A percentile compares a stretch with the other conserved stretches of the same genome.
These are phyloP conservation scores for Latrodectus geometricus DNA, from an alignment of 1,140 invertebrate species.

Conservation along the genomic window DNA sequence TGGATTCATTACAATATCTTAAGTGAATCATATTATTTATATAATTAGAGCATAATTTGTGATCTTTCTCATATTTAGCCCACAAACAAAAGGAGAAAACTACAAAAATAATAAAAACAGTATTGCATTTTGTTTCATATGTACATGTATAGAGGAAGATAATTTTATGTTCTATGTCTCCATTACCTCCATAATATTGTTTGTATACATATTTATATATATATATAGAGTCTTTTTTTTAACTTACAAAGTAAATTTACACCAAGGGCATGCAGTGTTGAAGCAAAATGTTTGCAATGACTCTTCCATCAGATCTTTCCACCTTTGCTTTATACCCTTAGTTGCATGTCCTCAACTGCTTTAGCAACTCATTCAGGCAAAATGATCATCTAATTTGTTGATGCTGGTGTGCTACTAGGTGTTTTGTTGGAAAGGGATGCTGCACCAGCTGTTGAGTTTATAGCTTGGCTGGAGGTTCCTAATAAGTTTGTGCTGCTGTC, in stretches of 20 bases:
- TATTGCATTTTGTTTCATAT: slow-evolving; percentile 56
- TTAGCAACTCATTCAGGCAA: neutral
- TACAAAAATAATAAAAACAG: slow-evolving; percentile 10
- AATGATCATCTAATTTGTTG: slow-evolving; percentile 20
- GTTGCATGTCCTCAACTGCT: slow-evolving; percentile 12
- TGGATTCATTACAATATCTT: no score
- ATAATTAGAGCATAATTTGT: no score
- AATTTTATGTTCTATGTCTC: slow-evolving; percentile 26
- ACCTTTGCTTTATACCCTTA: neutral
- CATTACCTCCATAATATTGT: slow-evolving; percentile 44
- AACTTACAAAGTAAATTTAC: slow-evolving; percentile 60
- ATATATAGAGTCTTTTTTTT: slow-evolving; percentile 13
- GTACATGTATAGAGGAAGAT: slow-evolving; percentile 54
- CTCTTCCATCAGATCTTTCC: neutral
- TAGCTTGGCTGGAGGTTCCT: slow-evolving; percentile 28
- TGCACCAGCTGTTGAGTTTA: slow-evolving; percentile 39
- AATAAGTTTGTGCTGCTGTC: slow-evolving; percentile 58
- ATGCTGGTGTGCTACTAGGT: slow-evolving; percentile 35
- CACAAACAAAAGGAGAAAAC: slow-evolving; percentile 45
- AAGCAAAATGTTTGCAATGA: slow-evolving; percentile 55
- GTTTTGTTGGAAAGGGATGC: slow-evolving; percentile 51
- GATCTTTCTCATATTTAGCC: slow-evolving; percentile 1
- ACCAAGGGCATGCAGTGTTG: slow-evolving; percentile 60
- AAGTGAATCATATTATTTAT: no score
- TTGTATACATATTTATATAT: slow-evolving; percentile 40